Evolutionary conservation across 2,113 vertebrate genomes (phyloP).

Genomic region (Ameiurus melas): DNA sequence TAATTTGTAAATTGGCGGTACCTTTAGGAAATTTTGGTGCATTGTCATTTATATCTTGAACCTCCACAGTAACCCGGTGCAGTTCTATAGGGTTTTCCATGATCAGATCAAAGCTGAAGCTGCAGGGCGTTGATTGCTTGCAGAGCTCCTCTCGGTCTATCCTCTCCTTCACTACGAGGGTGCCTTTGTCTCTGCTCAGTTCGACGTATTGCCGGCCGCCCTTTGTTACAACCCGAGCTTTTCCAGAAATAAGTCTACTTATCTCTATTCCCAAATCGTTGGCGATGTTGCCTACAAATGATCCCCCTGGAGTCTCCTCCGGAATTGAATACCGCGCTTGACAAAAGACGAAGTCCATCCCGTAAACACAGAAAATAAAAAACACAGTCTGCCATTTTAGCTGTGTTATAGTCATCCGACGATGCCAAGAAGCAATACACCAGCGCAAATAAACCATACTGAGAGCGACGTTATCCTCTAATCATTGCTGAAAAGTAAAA

Average conservation of each 20-base stretch:
- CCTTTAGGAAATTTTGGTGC: constrained; percentile 17
- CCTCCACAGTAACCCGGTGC: constrained; percentile 20
- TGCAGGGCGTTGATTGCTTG: no score
- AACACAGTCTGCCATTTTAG: constrained; percentile 17
- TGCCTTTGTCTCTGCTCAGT: constrained; percentile 60
- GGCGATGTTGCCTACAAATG: no score
- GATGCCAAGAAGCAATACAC: not conserved
- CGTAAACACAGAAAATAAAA: constrained; percentile 22
- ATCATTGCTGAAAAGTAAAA: not conserved
- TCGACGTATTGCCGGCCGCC: constrained; percentile 65
- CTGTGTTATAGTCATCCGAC: not conserved
- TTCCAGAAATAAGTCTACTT: constrained; percentile 54
- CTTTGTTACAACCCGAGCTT: constrained; percentile 63
- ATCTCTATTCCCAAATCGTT: no score
- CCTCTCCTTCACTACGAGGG: constrained; percentile 64
- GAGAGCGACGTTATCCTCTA: not conserved
- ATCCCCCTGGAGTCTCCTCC: no score
- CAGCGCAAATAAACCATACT: not conserved
- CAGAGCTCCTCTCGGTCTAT: constrained; percentile 67
- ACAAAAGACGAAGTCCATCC: constrained; percentile 7
- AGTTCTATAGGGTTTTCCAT: not conserved
- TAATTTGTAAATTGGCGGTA: constrained; percentile 1
- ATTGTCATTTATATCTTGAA: constrained; percentile 12
- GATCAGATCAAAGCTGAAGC: no score
- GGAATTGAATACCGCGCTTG: no score